Conservation (phyloP, 1,140 invertebrate species). For the Diorhabda carinulata region DNA sequence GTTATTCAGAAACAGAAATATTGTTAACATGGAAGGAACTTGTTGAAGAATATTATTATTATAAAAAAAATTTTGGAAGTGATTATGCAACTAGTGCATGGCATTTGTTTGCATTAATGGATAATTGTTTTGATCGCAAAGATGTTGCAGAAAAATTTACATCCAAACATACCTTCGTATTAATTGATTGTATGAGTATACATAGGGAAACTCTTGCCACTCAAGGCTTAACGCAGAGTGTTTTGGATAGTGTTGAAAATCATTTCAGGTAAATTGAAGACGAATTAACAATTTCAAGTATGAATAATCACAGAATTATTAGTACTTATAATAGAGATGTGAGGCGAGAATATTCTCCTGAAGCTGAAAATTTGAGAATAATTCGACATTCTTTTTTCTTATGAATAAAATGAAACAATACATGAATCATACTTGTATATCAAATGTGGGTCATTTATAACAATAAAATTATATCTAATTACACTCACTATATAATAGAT, state of each 20-base stretch:
- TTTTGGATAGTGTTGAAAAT: conserved; percentile 6
- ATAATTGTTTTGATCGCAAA: conserved; percentile 12
- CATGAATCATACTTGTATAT: too few relatives aligned
- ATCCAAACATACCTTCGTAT: background rate
- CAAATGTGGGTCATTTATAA: too few relatives aligned
- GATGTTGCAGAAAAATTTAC: conserved; percentile 5
- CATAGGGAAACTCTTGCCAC: background rate
- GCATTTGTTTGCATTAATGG: conserved; percentile 3
- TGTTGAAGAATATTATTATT: conserved; percentile 9
- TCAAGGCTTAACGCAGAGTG: conserved; percentile 3
- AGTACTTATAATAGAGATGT: too few relatives aligned
- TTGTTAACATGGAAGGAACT: conserved; percentile 8
- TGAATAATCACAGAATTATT: too few relatives aligned
- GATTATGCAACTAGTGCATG: background rate
- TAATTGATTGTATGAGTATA: conserved; percentile 8
- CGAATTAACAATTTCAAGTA: too few relatives aligned
- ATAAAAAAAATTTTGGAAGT: background rate
- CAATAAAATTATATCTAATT: too few relatives aligned
- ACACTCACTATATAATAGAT: too few relatives aligned
- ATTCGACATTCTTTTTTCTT: too few relatives aligned
- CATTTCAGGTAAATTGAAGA: background rate
- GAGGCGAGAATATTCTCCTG: too few relatives aligned
- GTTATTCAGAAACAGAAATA: conserved; percentile 5
- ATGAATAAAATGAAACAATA: too few relatives aligned
- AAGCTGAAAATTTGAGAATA: too few relatives aligned